A percentile compares a stretch with the other conserved stretches of the same genome.
phyloP scores from a whole-genome alignment of 2,797 vertebrate genomes.

The Florisuga fusca region DNA sequence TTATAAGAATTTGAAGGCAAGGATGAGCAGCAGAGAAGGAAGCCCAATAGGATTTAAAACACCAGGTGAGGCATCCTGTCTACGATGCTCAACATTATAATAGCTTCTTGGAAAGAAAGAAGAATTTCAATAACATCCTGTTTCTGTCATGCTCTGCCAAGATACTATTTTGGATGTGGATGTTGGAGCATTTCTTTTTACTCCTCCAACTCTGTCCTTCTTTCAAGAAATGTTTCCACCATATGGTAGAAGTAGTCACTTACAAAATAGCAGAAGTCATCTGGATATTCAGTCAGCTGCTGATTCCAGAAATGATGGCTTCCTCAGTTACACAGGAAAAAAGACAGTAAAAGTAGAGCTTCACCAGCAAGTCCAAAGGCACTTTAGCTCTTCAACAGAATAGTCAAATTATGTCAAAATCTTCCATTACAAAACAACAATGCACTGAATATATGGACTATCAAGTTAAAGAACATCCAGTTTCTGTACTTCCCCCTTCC shows the following conservation, averaged over 20 bases:
- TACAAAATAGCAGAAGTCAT: slow-evolving; percentile 26
- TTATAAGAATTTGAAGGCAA: background rate
- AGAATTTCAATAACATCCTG: slow-evolving; percentile 20
- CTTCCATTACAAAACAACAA: background rate
- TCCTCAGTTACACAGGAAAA: background rate
- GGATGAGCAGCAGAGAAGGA: background rate
- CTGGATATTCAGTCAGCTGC: slow-evolving; percentile 39
- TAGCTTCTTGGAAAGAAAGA: slow-evolving; percentile 32
- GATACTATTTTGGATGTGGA: slow-evolving; percentile 18
- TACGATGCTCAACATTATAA: background rate
- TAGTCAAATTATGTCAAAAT: background rate
- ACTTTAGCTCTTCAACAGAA: background rate
- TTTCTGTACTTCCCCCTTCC: background rate
- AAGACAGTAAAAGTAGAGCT: background rate
- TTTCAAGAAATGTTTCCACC: slow-evolving; percentile 46
- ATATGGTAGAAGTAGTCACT: slow-evolving; percentile 23
- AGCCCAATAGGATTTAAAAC: background rate
- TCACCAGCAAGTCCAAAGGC: background rate
- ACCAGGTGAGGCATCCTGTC: slow-evolving; percentile 24
- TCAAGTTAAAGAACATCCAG: background rate
- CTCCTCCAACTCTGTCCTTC: background rate
- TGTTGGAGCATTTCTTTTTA: slow-evolving; percentile 13
- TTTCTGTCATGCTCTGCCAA: slow-evolving; percentile 54
- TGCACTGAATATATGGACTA: background rate
- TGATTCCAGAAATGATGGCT: slow-evolving; percentile 12